Evolutionary conservation across 2,113 vertebrate species (phyloP), one percentile per base, ranked within the genome.

Genomic region (Eulacestoma nigropectus): DNA sequence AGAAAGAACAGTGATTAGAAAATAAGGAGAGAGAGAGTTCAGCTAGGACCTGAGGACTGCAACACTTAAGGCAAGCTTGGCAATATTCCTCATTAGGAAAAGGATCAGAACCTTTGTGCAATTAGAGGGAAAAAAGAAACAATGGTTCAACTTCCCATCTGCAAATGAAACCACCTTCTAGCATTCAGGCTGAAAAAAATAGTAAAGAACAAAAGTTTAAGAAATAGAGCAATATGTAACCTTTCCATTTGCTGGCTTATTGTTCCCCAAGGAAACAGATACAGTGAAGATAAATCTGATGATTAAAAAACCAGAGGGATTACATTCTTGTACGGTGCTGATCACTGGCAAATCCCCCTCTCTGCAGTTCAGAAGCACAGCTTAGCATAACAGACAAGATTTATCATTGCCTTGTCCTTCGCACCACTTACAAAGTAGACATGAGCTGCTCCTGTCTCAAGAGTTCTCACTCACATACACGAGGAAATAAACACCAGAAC

Each of bases 331-430:
- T 88, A 87, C 46, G 4, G 83, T 22, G 83, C 88, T 92, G 86
- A 96, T 93, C 84, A 39, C 44, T 86, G 91, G 91, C 93, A 96
- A 96, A 96, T 93, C 91, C 91, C 81, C 73, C 60, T 91, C 84
- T 78, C 82, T 80, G 87, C 94, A 85, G 91, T 65, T 94, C 90
- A 93, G 91, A 85, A 70, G 93, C 63, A 32, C 59, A 82, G 94
- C 91, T 95, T 89, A 90, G 87, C 93, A 83, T 84, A 91, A 91
- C 87, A 93, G 84, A 42, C 84, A 63, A 65, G 94, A 89, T 93
- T 94, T 96, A 95, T 95, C 95, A 94, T 79, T 95, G 95, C 87
- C 91, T 92, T 30, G 91, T 95, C 95, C 94, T 92, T 84, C 18
- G 4, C 65, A 65, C 57, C 84, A 53, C 79, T 60, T 42, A 76